Evolutionary conservation across 2,888 invertebrate genomes (phyloP), one percentile per base, ranked within the genome.

Genomic region (Agonum fuliginosum): DNA sequence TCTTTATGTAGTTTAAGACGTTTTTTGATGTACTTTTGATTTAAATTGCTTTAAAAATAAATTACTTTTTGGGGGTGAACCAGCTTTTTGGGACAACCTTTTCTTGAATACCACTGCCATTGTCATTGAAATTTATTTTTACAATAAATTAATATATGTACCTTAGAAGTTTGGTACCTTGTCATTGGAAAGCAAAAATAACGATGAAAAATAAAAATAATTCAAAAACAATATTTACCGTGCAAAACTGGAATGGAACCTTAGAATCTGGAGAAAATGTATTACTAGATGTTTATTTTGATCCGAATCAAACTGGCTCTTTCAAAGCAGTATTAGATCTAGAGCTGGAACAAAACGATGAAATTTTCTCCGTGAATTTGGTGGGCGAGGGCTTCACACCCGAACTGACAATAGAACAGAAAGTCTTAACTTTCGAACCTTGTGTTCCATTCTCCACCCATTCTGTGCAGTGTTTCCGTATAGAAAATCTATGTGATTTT

Each of bases 401-500:
- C 1, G 86, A 86, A 67, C 86, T 92, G 46, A 88, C 87, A 62
- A 85, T 92, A 3, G 87, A 86, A 62, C 88, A 90, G 4, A 84
- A 1, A 17, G 12, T 6, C 17, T 62, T 62, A 14, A 27, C 27
- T 17, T 62, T 62, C 84, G 87, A 89, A 2, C 90, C 93, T 0
- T 88, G 90, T 0, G 84, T 93, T 75, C 93, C 93, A 0, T 91
- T 91, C 87, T 88, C 90, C 14, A 85, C 87, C 46, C 88, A 89
- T 1, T 88, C 89, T n/a, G 90, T 91, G 65, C 87, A 89, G 79
- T 89, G 87, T 79, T 89, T 94, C 78, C 88, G 88, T 2, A 84
- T 94, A 3, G 89, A 89, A 76, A 94, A 94, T 84, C 89, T 89
- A 0, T 91, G 91, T 78, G 84, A 88, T 2, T 91, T 91, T 84